Evolutionary conservation across 92 coral and sea anemone genomes (phyloP).

Genomic region (Scolanthus callimorphus): DNA sequence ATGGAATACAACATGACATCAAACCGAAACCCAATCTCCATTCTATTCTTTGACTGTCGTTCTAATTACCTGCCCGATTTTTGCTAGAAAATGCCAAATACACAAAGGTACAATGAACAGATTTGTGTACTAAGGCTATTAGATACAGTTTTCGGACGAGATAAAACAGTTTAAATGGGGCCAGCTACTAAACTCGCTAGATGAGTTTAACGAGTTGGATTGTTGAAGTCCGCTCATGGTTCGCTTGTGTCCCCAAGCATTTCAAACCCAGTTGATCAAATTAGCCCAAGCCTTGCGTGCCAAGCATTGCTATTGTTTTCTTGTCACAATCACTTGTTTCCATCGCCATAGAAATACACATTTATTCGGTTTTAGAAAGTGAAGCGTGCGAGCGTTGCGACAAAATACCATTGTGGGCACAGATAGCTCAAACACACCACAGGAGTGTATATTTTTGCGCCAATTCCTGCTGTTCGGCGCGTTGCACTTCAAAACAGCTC

Average conservation of each 20-base stretch:
- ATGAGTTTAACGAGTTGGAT: no score
- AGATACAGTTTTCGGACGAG: no score
- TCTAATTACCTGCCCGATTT: slow-evolving; percentile 28
- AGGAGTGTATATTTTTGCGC: not conserved
- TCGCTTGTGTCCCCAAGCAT: not conserved
- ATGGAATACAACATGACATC: not conserved
- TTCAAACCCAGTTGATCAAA: slow-evolving; percentile 41
- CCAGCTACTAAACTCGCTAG: no score
- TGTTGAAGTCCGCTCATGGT: no score
- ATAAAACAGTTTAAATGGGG: no score
- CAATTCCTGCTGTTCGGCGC: not conserved
- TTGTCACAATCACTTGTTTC: slow-evolving; percentile 5
- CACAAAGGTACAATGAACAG: slow-evolving; percentile 5
- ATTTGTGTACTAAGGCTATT: not conserved
- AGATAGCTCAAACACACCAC: no score
- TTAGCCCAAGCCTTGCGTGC: slow-evolving; percentile 41
- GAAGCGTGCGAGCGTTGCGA: no score
- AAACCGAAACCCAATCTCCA: not conserved
- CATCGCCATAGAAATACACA: not conserved
- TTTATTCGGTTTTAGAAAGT: no score
- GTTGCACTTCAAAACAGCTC: not conserved
- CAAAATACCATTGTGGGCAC: no score
- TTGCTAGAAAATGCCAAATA: slow-evolving; percentile 6
- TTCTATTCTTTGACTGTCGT: slow-evolving; percentile 10
- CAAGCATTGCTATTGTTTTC: slow-evolving; percentile 54